These are phyloP conservation scores for Anthonomus grandis DNA, from an alignment of 1,140 invertebrate species.

Conservation along the genomic window DNA sequence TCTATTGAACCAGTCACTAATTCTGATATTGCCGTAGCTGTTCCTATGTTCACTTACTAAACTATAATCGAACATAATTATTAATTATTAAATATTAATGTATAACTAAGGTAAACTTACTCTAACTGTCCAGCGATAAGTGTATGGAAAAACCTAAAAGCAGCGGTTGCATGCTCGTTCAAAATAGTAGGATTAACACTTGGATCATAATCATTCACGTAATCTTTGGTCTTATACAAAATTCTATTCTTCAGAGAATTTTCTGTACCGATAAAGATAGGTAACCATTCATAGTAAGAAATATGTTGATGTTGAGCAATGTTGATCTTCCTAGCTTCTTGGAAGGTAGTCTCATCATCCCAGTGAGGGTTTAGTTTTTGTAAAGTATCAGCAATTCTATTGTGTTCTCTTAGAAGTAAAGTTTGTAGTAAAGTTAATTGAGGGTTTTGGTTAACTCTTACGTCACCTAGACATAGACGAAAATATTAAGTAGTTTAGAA, in stretches of 20 bases:
- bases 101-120: slow-evolving; percentile 53
- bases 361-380: slow-evolving; percentile 78
- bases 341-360: slow-evolving; percentile 81
- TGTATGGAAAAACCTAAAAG: slow-evolving; percentile 85
- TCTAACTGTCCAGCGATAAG: slow-evolving; percentile 74
- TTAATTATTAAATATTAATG: not conserved
- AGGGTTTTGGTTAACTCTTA: slow-evolving; percentile 82
- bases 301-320: slow-evolving; percentile 82
- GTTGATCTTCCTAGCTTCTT: slow-evolving; percentile 78
- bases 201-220: slow-evolving; percentile 83
- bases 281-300: slow-evolving; percentile 82
- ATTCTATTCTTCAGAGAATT: slow-evolving; percentile 68
- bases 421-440: slow-evolving; percentile 79
- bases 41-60: slow-evolving; percentile 62
- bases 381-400: slow-evolving; percentile 75
- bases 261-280: slow-evolving; percentile 69
- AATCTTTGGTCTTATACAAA: slow-evolving; percentile 60
- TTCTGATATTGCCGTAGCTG: slow-evolving; percentile 57
- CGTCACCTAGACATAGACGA: slow-evolving; percentile 67
- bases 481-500: too few species aligned
- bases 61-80: slow-evolving; percentile 52
- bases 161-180: slow-evolving; percentile 83
- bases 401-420: slow-evolving; percentile 84
- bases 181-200: slow-evolving; percentile 73
- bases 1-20: slow-evolving; percentile 76